Evolutionary conservation across 2,888 invertebrate genomes (phyloP).

Genomic region (Volucella inanis): DNA sequence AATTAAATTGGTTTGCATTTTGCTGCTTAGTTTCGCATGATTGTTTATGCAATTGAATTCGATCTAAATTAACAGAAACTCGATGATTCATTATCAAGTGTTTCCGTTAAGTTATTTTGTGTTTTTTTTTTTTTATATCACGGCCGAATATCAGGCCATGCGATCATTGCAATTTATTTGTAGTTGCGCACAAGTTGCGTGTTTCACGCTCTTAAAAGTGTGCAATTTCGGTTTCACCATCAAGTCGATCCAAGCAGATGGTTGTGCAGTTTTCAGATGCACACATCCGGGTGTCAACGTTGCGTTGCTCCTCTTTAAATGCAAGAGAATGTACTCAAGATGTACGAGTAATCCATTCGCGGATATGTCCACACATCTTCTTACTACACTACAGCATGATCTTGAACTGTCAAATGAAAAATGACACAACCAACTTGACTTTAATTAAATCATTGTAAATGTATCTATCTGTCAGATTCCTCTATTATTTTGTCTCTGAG

Average conservation of each 20-base stretch:
- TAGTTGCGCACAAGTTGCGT: too few relatives aligned
- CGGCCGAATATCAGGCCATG: too few relatives aligned
- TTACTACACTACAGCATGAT: constrained; percentile 28
- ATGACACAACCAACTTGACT: constrained; percentile 32
- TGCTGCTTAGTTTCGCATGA: constrained; percentile 24
- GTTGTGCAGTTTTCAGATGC: constrained; percentile 18
- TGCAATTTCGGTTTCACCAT: constrained; percentile 55
- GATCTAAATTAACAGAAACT: constrained; percentile 57
- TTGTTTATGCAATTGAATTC: constrained; percentile 68
- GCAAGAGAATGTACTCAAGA: constrained; percentile 13
- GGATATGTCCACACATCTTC: background rate
- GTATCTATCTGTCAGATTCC: constrained; percentile 47
- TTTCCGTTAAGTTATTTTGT: constrained; percentile 29
- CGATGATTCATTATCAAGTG: constrained; percentile 48
- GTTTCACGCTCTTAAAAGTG: constrained; percentile 12
- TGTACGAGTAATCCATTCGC: constrained; percentile 22
- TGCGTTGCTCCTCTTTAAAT: background rate
- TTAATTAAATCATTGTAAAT: constrained; percentile 59
- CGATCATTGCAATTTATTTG: too few relatives aligned
- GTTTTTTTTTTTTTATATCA: too few relatives aligned
- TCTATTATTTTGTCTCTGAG: constrained; percentile 40
- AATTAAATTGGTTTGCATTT: constrained; percentile 63
- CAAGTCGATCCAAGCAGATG: constrained; percentile 34
- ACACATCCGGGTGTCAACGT: constrained; percentile 64
- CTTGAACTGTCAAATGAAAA: constrained; percentile 58